Evolutionary conservation across 1,140 invertebrate genomes (phyloP).

Genomic region (Macrobrachium rosenbergii): DNA sequence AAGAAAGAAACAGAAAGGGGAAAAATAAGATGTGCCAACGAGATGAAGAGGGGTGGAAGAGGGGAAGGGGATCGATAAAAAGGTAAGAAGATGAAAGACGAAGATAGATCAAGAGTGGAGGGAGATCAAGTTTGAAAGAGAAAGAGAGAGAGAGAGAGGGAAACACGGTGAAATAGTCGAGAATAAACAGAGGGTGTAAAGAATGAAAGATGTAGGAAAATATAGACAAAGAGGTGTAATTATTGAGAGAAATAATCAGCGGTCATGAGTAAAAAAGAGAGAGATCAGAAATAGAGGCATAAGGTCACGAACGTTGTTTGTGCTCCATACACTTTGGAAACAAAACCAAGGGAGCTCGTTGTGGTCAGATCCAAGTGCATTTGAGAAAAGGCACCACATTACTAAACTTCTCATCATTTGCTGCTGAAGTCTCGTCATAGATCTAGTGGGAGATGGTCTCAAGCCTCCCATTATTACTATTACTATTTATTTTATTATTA

Average conservation of each 20-base stretch:
- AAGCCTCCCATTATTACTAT: too few species aligned
- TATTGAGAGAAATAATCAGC: not conserved
- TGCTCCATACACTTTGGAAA: too few species aligned
- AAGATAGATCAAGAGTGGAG: not conserved
- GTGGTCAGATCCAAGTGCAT: too few species aligned
- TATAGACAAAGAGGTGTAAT: not conserved
- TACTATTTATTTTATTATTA: too few species aligned
- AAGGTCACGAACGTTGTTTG: too few species aligned
- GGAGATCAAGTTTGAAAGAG: not conserved
- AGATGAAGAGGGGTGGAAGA: not conserved
- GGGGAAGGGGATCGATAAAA: not conserved
- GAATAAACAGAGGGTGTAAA: not conserved
- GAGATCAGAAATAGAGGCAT: too few species aligned
- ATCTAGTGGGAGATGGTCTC: too few species aligned
- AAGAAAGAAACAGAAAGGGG: not conserved
- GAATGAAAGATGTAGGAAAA: not conserved
- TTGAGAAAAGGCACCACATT: too few species aligned
- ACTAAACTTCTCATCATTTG: too few species aligned
- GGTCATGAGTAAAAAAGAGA: too few species aligned
- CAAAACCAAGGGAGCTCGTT: too few species aligned
- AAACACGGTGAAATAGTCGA: not conserved
- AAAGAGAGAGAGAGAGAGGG: slow-evolving; percentile 2
- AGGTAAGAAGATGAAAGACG: not conserved
- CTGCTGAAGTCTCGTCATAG: too few species aligned
- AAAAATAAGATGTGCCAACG: not conserved